Percentiles rank a stretch among this genome's conserved stretches.
Conservation (phyloP, 2,888 invertebrate genomes). For the Drosophila nigricruria region DNA sequence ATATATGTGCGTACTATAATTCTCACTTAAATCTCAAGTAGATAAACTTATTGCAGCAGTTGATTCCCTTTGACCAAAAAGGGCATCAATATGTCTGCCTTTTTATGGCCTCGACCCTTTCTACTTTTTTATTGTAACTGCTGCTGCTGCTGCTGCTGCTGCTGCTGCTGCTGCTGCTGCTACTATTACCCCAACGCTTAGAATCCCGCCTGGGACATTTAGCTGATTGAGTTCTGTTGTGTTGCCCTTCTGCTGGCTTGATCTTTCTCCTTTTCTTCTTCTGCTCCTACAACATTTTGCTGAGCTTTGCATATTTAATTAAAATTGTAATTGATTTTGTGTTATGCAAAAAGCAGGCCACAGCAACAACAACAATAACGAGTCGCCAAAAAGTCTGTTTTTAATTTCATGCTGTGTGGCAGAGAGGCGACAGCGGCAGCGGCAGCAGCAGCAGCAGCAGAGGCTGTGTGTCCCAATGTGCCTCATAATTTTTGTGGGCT, state of each 20-base stretch:
- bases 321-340: conserved; percentile 82
- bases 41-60: not conserved
- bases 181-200: conserved; percentile 26
- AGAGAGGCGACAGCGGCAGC: conserved; percentile 16
- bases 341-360: conserved; percentile 78
- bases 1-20: not conserved
- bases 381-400: conserved; percentile 74
- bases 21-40: not conserved
- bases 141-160: too few species aligned
- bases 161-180: conserved; percentile 23
- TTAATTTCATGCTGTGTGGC: conserved; percentile 70
- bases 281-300: conserved; percentile 24
- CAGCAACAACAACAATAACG: conserved; percentile 17
- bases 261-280: conserved; percentile 7
- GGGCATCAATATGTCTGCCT: conserved; percentile 17
- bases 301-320: conserved; percentile 81
- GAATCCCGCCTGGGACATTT: conserved; percentile 67
- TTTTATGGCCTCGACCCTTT: conserved; percentile 36
- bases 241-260: conserved; percentile 1
- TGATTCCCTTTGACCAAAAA: not conserved
- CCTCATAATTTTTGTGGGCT: conserved; percentile 72
- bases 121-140: conserved; percentile 14
- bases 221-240: conserved; percentile 67
- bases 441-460: not conserved
- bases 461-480: conserved; percentile 59